Conservation (phyloP, 2,888 invertebrate species). For the Diarsia mendica region DNA sequence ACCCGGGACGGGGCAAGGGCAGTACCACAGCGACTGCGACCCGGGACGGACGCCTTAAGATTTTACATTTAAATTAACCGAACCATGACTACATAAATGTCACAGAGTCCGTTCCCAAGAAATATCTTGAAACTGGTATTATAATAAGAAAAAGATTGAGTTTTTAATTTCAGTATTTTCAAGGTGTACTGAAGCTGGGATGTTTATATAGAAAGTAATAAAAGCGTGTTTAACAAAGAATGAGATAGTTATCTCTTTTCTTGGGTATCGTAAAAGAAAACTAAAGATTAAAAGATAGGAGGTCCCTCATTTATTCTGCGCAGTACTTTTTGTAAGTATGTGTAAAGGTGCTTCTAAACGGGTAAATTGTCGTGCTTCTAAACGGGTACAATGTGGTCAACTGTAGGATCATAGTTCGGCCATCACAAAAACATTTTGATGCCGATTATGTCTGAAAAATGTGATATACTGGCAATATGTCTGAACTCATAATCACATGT, state of each 20-base stretch:
- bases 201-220: constrained; percentile 34
- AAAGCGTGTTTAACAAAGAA: constrained; percentile 31
- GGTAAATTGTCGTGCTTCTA: too few relatives aligned
- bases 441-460: too few relatives aligned
- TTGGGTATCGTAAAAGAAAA: constrained; percentile 23
- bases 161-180: constrained; percentile 42
- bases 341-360: not conserved
- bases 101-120: constrained; percentile 51
- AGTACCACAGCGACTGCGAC: constrained; percentile 44
- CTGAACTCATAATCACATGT: too few relatives aligned
- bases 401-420: too few relatives aligned
- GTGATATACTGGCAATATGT: too few relatives aligned
- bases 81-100: constrained; percentile 64
- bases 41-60: constrained; percentile 64
- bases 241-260: constrained; percentile 24
- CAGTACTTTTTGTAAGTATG: constrained; percentile 6
- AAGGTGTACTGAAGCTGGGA: constrained; percentile 6
- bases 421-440: too few relatives aligned
- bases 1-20: constrained; percentile 45
- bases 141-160: constrained; percentile 32
- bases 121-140: constrained; percentile 48
- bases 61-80: constrained; percentile 71
- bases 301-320: constrained; percentile 9
- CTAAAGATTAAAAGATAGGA: constrained; percentile 36
- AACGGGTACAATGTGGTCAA: too few relatives aligned